phyloP scores from a whole-genome alignment of 2,888 invertebrate species.

The Catocala fraxini region DNA sequence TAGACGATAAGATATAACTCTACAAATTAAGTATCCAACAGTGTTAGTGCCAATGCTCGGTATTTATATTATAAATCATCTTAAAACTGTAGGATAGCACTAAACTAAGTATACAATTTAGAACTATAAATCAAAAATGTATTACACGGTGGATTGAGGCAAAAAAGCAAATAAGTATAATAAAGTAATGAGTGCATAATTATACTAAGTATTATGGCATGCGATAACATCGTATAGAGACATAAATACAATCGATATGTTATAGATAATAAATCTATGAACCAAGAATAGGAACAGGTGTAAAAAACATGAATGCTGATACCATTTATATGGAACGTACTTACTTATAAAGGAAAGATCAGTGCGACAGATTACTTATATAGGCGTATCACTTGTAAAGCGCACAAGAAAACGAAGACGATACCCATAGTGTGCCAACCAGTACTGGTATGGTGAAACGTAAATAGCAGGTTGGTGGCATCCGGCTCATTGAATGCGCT shows the following conservation, averaged over 20 bases:
- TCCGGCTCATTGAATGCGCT: conserved; percentile 87
- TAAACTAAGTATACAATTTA: neutral
- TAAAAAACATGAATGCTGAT: conserved; percentile 18
- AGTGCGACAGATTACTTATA: conserved; percentile 49
- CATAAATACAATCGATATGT: neutral
- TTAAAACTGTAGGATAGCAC: conserved; percentile 31
- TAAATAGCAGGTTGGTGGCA: conserved; percentile 85
- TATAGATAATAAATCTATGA: conserved; percentile 4
- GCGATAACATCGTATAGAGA: neutral
- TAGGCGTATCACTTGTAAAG: conserved; percentile 55
- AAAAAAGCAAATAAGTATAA: neutral
- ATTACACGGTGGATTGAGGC: too few species aligned
- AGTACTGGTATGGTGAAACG: conserved; percentile 83
- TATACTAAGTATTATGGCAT: too few species aligned
- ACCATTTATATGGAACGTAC: conserved; percentile 33
- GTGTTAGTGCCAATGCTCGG: conserved; percentile 36
- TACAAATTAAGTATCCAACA: conserved; percentile 36
- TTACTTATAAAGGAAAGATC: conserved; percentile 33
- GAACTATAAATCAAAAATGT: neutral
- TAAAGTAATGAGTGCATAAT: too few species aligned
- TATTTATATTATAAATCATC: conserved; percentile 38
- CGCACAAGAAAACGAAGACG: conserved; percentile 72
- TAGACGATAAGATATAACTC: conserved; percentile 43
- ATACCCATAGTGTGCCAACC: conserved; percentile 83
- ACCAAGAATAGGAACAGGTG: neutral